phyloP scores from a whole-genome alignment of 2,113 vertebrate species.

The Upupa epops region DNA sequence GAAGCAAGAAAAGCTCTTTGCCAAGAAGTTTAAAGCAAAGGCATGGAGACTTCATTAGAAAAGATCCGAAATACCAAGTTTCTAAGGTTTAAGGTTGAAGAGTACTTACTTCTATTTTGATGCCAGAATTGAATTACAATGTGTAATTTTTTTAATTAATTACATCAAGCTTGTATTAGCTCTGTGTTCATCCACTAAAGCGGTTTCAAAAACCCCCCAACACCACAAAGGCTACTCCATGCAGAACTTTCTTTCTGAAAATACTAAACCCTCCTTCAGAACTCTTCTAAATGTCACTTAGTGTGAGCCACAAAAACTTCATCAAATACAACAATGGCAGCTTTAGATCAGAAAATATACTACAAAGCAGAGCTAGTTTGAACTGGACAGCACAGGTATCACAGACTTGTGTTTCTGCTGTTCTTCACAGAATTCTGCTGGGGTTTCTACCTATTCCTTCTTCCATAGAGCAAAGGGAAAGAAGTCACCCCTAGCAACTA shows the following conservation, averaged over 20 bases:
- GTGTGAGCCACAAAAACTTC: not conserved
- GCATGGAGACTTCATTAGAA: not conserved
- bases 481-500: not conserved
- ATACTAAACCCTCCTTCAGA: not conserved
- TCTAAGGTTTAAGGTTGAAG: not conserved
- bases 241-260: not conserved
- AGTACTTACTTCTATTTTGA: not conserved
- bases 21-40: not conserved
- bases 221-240: not conserved
- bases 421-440: rapidly evolving
- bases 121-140: not conserved
- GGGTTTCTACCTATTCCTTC: not conserved
- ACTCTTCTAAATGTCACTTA: not conserved
- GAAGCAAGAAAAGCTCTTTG: not conserved
- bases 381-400: not conserved
- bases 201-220: not conserved
- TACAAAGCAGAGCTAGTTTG: not conserved
- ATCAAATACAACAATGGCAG: not conserved
- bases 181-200: not conserved
- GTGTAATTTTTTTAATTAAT: not conserved
- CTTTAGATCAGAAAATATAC: not conserved
- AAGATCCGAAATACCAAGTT: not conserved
- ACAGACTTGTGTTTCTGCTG: not conserved
- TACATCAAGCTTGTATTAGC: not conserved
- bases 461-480: not conserved